phyloP scores from a whole-genome alignment of 1,140 invertebrate genomes.

The Drosophila lacertosa region DNA sequence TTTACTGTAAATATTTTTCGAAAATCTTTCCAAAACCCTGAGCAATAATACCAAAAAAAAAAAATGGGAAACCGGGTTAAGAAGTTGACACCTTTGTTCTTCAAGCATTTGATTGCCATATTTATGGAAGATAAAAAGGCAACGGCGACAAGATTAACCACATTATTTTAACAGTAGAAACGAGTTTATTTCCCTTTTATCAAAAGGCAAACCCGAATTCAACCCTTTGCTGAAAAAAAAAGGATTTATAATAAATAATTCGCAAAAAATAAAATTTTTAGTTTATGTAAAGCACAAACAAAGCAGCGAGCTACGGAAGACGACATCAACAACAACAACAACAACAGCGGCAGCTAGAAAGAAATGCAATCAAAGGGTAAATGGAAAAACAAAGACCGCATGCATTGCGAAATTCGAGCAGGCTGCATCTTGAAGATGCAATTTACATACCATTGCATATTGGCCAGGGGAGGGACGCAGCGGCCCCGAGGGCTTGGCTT shows the following conservation, averaged over 20 bases:
- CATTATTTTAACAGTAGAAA: conserved; percentile 72
- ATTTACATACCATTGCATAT: conserved; percentile 47
- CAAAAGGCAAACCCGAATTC: conserved; percentile 64
- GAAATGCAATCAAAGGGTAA: conserved; percentile 55
- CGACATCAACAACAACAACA: conserved; percentile 18
- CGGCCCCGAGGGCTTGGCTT: conserved; percentile 20
- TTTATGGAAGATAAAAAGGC: conserved; percentile 80
- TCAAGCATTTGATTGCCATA: conserved; percentile 79
- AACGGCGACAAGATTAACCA: conserved; percentile 81
- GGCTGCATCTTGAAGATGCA: conserved; percentile 67
- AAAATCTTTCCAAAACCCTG: conserved; percentile 2
- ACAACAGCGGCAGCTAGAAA: not conserved
- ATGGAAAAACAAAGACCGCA: conserved; percentile 54
- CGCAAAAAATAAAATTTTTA: conserved; percentile 19
- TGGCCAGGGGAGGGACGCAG: not conserved
- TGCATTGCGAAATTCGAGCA: conserved; percentile 67
- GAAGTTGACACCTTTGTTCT: conserved; percentile 72
- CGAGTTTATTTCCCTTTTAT: conserved; percentile 26
- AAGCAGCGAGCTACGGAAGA: conserved; percentile 47
- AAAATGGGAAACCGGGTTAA: conserved; percentile 36
- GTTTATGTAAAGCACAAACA: conserved; percentile 43
- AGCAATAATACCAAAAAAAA: not conserved
- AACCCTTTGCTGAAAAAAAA: conserved; percentile 46
- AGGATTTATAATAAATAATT: conserved; percentile 34
- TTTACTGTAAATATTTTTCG: conserved; percentile 1